Evolutionary conservation across 23 tunicate genomes (phyloP), one percentile per base, ranked within the genome.

Genomic region (Ciona savignyi): DNA sequence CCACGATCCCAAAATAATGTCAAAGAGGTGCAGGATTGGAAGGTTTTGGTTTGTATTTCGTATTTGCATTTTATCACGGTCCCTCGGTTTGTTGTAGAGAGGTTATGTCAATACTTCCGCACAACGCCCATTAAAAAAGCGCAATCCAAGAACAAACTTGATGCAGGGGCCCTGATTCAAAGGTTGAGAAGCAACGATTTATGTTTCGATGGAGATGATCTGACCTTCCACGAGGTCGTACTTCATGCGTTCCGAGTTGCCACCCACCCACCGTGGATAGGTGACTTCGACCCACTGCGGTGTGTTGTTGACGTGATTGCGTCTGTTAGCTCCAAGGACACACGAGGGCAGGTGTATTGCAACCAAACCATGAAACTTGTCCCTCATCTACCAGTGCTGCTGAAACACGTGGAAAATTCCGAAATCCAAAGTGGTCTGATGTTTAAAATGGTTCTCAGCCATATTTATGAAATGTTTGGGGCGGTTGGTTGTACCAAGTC

Each of bases 201-300:
- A 71, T 76, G 80, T 30, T 63, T 4, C 20, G 80, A 64, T 31
- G 22, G 22, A 31, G 28, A 65, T 22, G n/a, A 76, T 23, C 65
- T 3, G 72, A 63, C 22, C 2, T n/a, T n/a, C n/a, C n/a, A n/a
- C n/a, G n/a, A n/a, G n/a, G n/a, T n/a, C n/a, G n/a, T n/a, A n/a
- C n/a, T 30, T 2, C 48, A 64, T n/a, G 51, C 80, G 4, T 63
- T 76, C 20, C 67, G n/a, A n/a, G n/a, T n/a, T n/a, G n/a, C n/a
- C n/a, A n/a, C n/a, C n/a, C n/a, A n/a, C n/a, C n/a, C n/a, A 3
- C 25, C 25, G 4, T 2, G 4, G 4, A 23, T 4, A 3, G 29
- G 3, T 27, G 29, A 23, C 2, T 30, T 51, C 51, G 9, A 35
- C 23, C 71, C 56, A 11, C 3, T 76, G 71, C 64, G 65, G 51